A percentile compares a stretch with the other conserved stretches of the same genome.
These are phyloP conservation scores for Sinopyrophorus schimmeli DNA, from an alignment of 2,888 invertebrate species.

Conservation along the genomic window DNA sequence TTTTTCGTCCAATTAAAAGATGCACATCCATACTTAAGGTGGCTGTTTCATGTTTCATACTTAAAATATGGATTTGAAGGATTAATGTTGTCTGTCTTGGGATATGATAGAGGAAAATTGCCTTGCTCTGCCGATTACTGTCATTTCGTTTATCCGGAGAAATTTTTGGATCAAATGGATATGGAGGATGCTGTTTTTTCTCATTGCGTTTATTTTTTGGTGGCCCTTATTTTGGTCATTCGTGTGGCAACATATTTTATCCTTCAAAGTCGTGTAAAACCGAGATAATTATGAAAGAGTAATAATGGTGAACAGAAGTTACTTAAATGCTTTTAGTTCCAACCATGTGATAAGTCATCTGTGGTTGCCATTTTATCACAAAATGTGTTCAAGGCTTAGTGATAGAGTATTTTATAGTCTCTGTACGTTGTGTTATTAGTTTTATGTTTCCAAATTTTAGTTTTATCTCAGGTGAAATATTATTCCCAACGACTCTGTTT, in stretches of 20 bases:
- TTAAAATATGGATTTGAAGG: slow-evolving; percentile 89
- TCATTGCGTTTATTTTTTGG: slow-evolving; percentile 66
- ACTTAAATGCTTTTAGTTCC: slow-evolving; percentile 12
- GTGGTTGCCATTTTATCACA: slow-evolving; percentile 9
- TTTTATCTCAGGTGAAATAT: too few relatives aligned
- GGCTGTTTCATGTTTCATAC: slow-evolving; percentile 88
- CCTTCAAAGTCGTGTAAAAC: slow-evolving; percentile 50
- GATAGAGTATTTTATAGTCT: slow-evolving; percentile 11
- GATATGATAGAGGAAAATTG: slow-evolving; percentile 74
- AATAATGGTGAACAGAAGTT: slow-evolving; percentile 1
- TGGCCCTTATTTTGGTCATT: slow-evolving; percentile 65
- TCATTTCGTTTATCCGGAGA: slow-evolving; percentile 69
- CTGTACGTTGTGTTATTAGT: too few relatives aligned
- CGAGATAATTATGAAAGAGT: slow-evolving; percentile 6
- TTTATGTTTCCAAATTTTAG: too few relatives aligned
- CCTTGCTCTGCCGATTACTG: slow-evolving; percentile 77
- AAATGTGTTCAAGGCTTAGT: slow-evolving; percentile 13
- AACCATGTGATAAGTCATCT: slow-evolving; percentile 8
- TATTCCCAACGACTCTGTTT: too few relatives aligned
- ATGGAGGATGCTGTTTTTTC: slow-evolving; percentile 70
- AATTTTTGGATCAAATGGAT: slow-evolving; percentile 76
- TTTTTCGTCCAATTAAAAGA: slow-evolving; percentile 87
- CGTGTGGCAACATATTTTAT: slow-evolving; percentile 69
- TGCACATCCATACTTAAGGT: slow-evolving; percentile 75
- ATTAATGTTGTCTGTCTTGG: slow-evolving; percentile 78